These are phyloP conservation scores for Brienomyrus longianalis DNA, from an alignment of 2,113 vertebrate species.

Conservation along the genomic window DNA sequence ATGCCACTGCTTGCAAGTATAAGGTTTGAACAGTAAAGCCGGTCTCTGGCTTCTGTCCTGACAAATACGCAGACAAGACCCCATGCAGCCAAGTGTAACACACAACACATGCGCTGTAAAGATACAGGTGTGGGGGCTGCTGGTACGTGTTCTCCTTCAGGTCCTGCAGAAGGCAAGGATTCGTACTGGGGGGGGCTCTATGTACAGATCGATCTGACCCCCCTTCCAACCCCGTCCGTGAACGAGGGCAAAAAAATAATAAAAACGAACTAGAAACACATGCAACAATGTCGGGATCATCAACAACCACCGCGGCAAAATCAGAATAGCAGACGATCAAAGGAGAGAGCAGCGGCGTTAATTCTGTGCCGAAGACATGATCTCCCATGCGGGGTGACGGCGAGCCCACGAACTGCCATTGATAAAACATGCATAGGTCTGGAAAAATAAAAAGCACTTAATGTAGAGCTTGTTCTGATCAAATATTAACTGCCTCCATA, in stretches of 20 bases:
- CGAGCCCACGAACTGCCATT: background rate
- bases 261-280: background rate
- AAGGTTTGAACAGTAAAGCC: constrained; percentile 22
- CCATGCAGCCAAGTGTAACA: constrained; percentile 51
- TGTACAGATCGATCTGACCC: background rate
- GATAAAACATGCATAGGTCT: constrained; percentile 4
- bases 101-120: constrained; percentile 27
- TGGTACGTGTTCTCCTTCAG: background rate
- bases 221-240: no score
- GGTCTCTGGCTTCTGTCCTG: constrained; percentile 43
- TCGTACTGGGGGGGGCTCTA: background rate
- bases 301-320: background rate
- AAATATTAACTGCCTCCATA: constrained; percentile 10
- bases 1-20: background rate
- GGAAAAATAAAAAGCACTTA: background rate
- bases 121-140: background rate
- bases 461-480: background rate
- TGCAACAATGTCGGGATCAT: background rate
- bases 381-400: background rate
- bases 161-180: background rate
- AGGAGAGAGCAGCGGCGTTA: background rate
- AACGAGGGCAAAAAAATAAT: background rate
- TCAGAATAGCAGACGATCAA: background rate
- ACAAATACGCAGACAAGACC: constrained; percentile 26
- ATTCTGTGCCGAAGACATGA: background rate